Conservation (phyloP, 2,797 vertebrate genomes). For the Bradypodion pumilum region DNA sequence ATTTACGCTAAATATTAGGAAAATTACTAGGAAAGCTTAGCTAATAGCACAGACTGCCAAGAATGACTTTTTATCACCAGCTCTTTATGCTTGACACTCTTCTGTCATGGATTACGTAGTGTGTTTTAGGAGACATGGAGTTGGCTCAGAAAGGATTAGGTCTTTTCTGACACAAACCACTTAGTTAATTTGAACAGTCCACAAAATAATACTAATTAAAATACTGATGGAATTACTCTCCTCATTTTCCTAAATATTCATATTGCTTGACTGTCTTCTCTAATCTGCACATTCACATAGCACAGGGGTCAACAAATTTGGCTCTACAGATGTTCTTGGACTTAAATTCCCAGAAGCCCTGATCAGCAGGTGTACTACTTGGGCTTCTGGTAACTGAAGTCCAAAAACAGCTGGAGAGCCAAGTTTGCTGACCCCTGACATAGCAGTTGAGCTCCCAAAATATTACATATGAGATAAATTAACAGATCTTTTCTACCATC, state of each 20-base stretch:
- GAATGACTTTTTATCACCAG: constrained; percentile 1
- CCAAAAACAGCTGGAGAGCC: too few relatives aligned
- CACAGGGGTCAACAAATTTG: too few relatives aligned
- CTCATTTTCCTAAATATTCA: constrained; percentile 21
- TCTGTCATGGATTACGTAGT: neutral
- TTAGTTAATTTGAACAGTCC: neutral
- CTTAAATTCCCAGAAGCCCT: too few relatives aligned
- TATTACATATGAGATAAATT: neutral
- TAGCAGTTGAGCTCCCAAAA: neutral
- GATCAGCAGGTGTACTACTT: too few relatives aligned
- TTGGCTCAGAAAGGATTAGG: constrained; percentile 15
- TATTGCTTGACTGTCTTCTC: neutral
- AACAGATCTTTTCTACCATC: neutral
- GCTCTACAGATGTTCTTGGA: too few relatives aligned
- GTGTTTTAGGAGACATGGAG: neutral
- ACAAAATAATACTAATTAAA: constrained; percentile 22
- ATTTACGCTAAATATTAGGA: neutral
- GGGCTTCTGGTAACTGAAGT: too few relatives aligned
- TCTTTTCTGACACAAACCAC: constrained; percentile 23
- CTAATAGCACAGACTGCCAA: neutral
- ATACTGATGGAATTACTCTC: neutral
- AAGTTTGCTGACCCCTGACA: too few relatives aligned
- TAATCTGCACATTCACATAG: neutral
- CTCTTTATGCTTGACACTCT: neutral
- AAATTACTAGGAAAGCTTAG: neutral